Evolutionary conservation across 2,888 invertebrate genomes (phyloP).

Genomic region (Erebia aethiops): DNA sequence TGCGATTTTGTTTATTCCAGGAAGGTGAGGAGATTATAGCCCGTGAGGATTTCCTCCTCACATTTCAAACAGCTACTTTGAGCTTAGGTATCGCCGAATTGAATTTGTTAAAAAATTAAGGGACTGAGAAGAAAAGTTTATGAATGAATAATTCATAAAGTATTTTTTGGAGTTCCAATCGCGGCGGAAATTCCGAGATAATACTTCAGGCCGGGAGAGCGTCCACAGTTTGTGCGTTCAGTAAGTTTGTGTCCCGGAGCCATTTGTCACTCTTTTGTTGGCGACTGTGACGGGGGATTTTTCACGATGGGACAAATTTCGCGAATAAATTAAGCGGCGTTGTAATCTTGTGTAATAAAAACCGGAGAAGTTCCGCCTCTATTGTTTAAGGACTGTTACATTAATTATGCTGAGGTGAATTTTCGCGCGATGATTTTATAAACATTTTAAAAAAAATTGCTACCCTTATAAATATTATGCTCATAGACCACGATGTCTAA

Average conservation of each 20-base stretch:
- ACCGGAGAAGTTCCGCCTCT: conserved; percentile 47
- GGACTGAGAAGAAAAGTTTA: conserved; percentile 25
- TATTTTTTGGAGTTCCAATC: conserved; percentile 47
- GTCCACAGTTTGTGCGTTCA: conserved; percentile 64
- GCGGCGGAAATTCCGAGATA: conserved; percentile 61
- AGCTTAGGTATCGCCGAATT: not conserved
- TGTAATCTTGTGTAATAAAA: conserved; percentile 77
- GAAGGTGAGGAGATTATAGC: no score
- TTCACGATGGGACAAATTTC: conserved; percentile 81
- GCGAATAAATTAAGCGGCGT: conserved; percentile 78
- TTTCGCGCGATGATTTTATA: conserved; percentile 11
- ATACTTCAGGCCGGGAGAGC: conserved; percentile 49
- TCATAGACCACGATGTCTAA: no score
- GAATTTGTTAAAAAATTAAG: conserved; percentile 11
- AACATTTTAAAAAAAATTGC: no score
- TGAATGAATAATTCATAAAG: conserved; percentile 35
- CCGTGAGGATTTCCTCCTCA: no score
- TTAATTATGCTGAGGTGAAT: conserved; percentile 39
- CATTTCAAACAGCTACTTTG: no score
- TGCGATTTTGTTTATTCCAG: no score
- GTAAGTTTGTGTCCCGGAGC: conserved; percentile 78
- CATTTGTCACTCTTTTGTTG: conserved; percentile 81
- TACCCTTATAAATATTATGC: no score
- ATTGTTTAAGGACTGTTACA: conserved; percentile 49
- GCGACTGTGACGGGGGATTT: conserved; percentile 63